Percentiles rank a stretch among this genome's conserved stretches.
These are phyloP conservation scores for Spilarctia lutea DNA, from an alignment of 2,888 invertebrate genomes.

Conservation along the genomic window DNA sequence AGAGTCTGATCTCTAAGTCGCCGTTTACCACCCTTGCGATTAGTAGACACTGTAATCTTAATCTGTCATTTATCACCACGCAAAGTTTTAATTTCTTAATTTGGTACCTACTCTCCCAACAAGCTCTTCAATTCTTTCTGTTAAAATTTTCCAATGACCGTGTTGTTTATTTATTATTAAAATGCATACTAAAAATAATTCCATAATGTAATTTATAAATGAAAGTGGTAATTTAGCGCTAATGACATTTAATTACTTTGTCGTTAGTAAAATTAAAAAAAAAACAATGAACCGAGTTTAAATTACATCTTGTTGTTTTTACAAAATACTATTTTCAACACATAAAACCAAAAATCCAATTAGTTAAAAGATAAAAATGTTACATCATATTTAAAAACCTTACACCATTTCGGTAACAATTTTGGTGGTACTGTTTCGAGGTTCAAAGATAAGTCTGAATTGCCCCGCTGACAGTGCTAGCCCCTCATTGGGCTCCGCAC, in stretches of 20 bases:
- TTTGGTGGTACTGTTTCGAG: slow-evolving; percentile 47
- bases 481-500: slow-evolving; percentile 83
- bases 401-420: neutral
- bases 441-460: slow-evolving; percentile 77
- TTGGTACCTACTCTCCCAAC: no score
- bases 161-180: neutral
- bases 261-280: neutral
- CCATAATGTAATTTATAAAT: slow-evolving; percentile 2
- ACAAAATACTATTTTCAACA: neutral
- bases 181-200: slow-evolving; percentile 1
- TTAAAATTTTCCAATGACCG: neutral
- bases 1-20: no score
- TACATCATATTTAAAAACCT: neutral
- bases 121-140: neutral
- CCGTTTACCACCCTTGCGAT: no score
- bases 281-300: neutral
- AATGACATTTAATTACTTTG: neutral
- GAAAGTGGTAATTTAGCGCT: neutral
- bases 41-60: no score
- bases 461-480: slow-evolving; percentile 86
- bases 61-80: no score
- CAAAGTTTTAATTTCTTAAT: no score
- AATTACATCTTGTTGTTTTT: neutral
- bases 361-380: neutral
- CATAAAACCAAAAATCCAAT: neutral